Base-by-base conservation (phyloP, 2,797 vertebrate genomes). In the Helostoma temminkii region DNA sequence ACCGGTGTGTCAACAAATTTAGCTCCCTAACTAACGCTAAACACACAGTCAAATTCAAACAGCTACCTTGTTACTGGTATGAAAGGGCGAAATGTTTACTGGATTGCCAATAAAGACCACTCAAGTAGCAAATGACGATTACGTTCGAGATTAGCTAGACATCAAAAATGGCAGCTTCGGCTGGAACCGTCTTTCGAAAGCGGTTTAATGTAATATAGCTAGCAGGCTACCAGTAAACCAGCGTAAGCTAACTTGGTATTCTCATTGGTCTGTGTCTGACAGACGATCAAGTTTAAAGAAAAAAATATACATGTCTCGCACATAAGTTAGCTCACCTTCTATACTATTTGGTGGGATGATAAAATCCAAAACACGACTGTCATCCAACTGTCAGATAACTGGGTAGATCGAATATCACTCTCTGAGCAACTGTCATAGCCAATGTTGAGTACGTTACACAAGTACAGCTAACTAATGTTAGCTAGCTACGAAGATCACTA, bases 161-260 rank as follows among this genome's bases (percentile, higher is more conserved):
- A 47, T 78, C 54, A 71, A 88, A 91, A 90, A 91, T 88, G 87
- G 88, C 82, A 91, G 85, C 81, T 80, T 82, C 72, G 77, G 9
- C 59, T 54, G 26, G 24, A 54, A 69, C 63, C 28, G 79, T 86
- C 57, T 80, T 46, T 59, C 69, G 28, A 81, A 76, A 85, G 80
- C 46, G 54, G 68, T 80, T 88, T 78, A 80, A 83, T 76, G 70
- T 69, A 66, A 85, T 68, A 78, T 34, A 74, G 82, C 82, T 79
- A 83, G 36, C 75, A 65, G 24, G 75, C 90, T 81, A 77, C 25
- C 55, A 72, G 58, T 56, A 46, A 80, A 71, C 54, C 54, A 71
- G 26, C 64, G 30, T n/a, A 45, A 41, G 83, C 83, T 74, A 77
- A 82, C 57, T 71, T 82, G 41, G 53, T 76, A 58, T 66, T 54